A percentile compares a stretch with the other conserved stretches of the same genome.
Conservation (phyloP, 2,888 invertebrate genomes). For the Heteromyza rotundicornis region DNA sequence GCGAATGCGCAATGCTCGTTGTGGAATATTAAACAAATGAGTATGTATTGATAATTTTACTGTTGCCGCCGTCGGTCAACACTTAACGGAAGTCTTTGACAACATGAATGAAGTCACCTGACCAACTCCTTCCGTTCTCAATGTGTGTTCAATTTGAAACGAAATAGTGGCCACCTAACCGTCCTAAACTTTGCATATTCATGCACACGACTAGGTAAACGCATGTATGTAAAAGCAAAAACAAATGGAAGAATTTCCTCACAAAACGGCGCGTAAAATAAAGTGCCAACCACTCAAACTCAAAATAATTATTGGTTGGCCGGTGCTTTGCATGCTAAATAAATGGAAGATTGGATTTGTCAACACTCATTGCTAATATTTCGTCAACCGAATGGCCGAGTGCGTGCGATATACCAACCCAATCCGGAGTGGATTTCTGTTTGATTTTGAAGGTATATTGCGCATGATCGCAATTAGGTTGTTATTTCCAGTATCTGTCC, state of each 20-base stretch:
- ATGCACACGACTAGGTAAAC: too few relatives aligned
- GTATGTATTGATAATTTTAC: too few relatives aligned
- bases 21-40: not conserved
- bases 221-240: not conserved
- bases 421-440: too few relatives aligned
- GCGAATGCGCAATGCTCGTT: not conserved
- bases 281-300: not conserved
- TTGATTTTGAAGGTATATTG: not conserved
- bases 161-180: not conserved
- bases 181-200: not conserved
- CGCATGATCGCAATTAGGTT: not conserved
- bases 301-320: conserved; percentile 20
- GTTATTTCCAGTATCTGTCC: too few relatives aligned
- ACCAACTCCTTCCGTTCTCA: conserved; percentile 23
- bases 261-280: not conserved
- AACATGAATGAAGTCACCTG: conserved; percentile 23
- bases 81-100: conserved; percentile 23
- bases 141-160: not conserved
- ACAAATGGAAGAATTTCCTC: conserved; percentile 15
- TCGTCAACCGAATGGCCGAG: not conserved
- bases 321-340: conserved; percentile 18
- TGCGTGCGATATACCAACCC: too few relatives aligned
- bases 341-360: not conserved
- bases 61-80: conserved; percentile 2
- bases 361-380: not conserved